Percentiles rank a stretch among this genome's conserved stretches.
phyloP scores from a whole-genome alignment of 2,113 vertebrate genomes.

The Xiphophorus maculatus region DNA sequence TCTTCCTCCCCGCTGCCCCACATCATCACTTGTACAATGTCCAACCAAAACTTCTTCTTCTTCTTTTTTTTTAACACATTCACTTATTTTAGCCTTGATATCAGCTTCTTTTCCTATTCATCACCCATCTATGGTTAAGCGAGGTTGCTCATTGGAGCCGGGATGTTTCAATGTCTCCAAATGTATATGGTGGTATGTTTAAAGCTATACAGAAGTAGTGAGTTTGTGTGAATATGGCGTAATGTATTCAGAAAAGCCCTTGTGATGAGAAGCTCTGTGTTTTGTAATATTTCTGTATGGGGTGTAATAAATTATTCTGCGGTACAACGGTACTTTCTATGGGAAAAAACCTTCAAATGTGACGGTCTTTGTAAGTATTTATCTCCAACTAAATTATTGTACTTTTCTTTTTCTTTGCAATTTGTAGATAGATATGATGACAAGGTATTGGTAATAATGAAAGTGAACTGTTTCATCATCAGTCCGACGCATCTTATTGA shows the following conservation, averaged over 20 bases:
- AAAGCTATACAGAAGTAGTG: constrained; percentile 71
- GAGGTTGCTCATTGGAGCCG: constrained; percentile 42
- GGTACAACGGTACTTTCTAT: constrained; percentile 76
- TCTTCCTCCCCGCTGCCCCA: constrained; percentile 6
- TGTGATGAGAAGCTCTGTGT: constrained; percentile 67
- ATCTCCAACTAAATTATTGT: constrained; percentile 95
- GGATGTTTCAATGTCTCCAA: constrained; percentile 56
- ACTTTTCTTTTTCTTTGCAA: constrained; percentile 82
- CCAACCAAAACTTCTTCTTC: not conserved
- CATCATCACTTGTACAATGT: constrained; percentile 9
- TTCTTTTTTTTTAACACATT: not conserved
- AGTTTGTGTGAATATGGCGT: constrained; percentile 70
- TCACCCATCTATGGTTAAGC: constrained; percentile 36
- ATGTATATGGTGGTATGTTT: constrained; percentile 61
- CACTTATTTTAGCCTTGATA: not conserved
- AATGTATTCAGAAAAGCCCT: constrained; percentile 68
- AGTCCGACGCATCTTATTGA: constrained; percentile 87
- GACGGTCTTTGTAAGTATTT: constrained; percentile 89
- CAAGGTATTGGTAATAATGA: constrained; percentile 81
- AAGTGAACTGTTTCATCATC: constrained; percentile 79
- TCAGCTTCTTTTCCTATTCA: constrained; percentile 9
- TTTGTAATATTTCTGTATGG: constrained; percentile 81
- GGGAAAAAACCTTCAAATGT: constrained; percentile 78
- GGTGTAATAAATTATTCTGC: constrained; percentile 82
- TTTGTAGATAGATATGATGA: constrained; percentile 83